These are phyloP conservation scores for mouse (Mus musculus) DNA, from an alignment of 2,113 vertebrate genomes.

Conservation along the genomic window GRCm39 chr1:186441501-186442000, in stretches of 20 bases:
- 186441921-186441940: no score
- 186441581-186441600: not conserved
- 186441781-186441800: no score
- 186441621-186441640: not conserved
- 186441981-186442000: not conserved
- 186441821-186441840: not conserved
- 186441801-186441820: not conserved
- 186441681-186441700: no score
- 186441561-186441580: not conserved
- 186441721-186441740: not conserved
- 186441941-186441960: not conserved
- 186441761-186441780: not conserved
- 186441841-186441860: not conserved
- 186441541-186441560: not conserved
- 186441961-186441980: not conserved
- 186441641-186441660: not conserved
- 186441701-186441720: not conserved
- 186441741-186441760: not conserved
- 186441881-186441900: not conserved
- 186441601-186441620: not conserved
- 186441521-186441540: slow-evolving; percentile 1
- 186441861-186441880: not conserved
- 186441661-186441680: not conserved
- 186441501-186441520: not conserved
- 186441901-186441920: not conserved